Evolutionary conservation across 2,888 invertebrate species (phyloP), one percentile per base, ranked within the genome.

Genomic region (Muschampia plurimacula): DNA sequence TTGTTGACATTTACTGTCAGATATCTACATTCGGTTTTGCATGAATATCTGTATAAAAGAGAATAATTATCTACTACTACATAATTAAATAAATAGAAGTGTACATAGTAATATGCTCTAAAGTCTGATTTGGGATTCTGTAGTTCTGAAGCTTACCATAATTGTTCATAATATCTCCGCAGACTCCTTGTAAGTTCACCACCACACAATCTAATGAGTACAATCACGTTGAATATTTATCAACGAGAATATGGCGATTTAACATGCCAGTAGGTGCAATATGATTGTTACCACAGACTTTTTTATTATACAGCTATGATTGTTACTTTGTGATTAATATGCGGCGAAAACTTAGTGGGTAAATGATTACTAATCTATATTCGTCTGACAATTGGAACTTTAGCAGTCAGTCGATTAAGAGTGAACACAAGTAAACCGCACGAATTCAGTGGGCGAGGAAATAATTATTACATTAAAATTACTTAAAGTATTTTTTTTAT

Each of bases 341-440:
- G 22, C 52, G 15, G 52, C 15, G 15, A 52, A 15, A 62, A 62
- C 62, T 39, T 39, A n/a, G 41, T 62, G 1, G 12, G 13, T 32
- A 59, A 32, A 32, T 13, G 12, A 32, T 59, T 12, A 13, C 10
- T 59, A 12, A 32, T 6, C 28, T 32, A 59, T 32, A 59, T 59
- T 32, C 7, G 7, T 12, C 12, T 59, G 13, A 49, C 5, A 5
- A 5, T 55, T 55, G 10, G 2, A 22, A 15, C n/a, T 6, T 52
- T 4, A 15, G 32, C 0, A 32, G 32, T 32, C n/a, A 22, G 6
- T 57, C 5, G 4, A 12, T 12, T 49, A 59, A 59, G 5, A 12
- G 59, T 60, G 59, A 60, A 60, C 59, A 60, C 59, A 60, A 60
- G 32, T 36, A 60, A 60, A 60, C 36, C 59, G 59, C 59, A 60